A percentile compares a stretch with the other conserved stretches of the same genome.
These are phyloP conservation scores for Camponotus pennsylvanicus DNA, from an alignment of 1,140 invertebrate genomes.

Conservation along the genomic window DNA sequence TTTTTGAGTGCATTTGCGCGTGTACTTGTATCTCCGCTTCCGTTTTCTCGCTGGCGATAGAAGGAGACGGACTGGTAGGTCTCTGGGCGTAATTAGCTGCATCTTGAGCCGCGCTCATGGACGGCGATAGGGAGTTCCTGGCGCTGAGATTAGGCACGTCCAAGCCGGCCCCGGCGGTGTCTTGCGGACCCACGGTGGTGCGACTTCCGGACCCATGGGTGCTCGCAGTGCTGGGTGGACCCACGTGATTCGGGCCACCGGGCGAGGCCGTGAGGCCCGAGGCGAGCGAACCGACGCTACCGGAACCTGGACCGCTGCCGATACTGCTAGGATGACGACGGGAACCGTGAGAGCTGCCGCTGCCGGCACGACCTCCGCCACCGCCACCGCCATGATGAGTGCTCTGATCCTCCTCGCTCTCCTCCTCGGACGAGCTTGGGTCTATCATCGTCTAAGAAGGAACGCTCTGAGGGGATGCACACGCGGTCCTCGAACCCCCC, in stretches of 20 bases:
- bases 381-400: conserved; percentile 84
- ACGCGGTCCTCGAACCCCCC: conserved; percentile 66
- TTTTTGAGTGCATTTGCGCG: not conserved
- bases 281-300: conserved; percentile 71
- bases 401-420: conserved; percentile 94
- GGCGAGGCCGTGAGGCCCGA: conserved; percentile 81
- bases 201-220: conserved; percentile 81
- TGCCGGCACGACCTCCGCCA: conserved; percentile 78
- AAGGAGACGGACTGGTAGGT: conserved; percentile 94
- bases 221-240: conserved; percentile 82
- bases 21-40: conserved; percentile 88
- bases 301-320: conserved; percentile 69
- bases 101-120: conserved; percentile 89
- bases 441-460: conserved; percentile 91
- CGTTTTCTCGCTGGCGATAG: conserved; percentile 92
- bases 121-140: conserved; percentile 88
- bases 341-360: conserved; percentile 84
- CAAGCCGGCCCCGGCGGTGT: conserved; percentile 81
- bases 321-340: conserved; percentile 79
- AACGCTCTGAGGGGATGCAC: conserved; percentile 43
- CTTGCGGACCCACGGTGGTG: conserved; percentile 69
- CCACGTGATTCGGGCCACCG: conserved; percentile 84
- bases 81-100: conserved; percentile 90
- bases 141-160: conserved; percentile 86
- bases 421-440: conserved; percentile 95